These are phyloP conservation scores for Oreohelix idahoensis DNA, from an alignment of 1,140 invertebrate species.

Conservation along the genomic window DNA sequence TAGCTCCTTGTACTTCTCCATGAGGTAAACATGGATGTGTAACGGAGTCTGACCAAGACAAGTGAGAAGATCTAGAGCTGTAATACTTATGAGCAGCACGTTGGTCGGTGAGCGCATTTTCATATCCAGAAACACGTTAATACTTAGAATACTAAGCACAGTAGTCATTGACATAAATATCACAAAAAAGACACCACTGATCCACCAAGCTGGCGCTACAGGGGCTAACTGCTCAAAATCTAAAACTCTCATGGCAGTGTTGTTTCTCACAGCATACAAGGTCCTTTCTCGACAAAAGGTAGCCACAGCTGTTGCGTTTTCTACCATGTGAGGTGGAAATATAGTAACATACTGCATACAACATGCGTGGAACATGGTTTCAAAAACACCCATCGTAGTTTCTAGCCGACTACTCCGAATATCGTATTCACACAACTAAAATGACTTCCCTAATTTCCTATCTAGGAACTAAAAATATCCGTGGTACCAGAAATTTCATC, in stretches of 20 bases:
- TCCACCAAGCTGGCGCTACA: constrained; percentile 7
- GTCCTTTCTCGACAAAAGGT: neutral
- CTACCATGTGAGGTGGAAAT: neutral
- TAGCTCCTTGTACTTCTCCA: neutral
- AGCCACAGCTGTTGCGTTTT: neutral
- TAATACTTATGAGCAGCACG: neutral
- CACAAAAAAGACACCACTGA: neutral
- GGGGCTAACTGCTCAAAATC: constrained; percentile 17
- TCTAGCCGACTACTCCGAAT: neutral
- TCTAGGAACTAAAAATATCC: too few relatives aligned
- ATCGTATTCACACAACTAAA: neutral
- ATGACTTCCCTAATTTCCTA: too few relatives aligned
- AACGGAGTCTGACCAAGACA: neutral
- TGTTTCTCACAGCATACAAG: neutral
- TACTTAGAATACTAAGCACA: neutral
- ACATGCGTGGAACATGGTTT: neutral
- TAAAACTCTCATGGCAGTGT: neutral
- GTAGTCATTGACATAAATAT: neutral
- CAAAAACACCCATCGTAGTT: neutral
- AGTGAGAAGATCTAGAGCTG: constrained; percentile 21
- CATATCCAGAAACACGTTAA: neutral
- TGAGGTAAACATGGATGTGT: constrained; percentile 4
- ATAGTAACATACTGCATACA: neutral
- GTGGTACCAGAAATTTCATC: too few relatives aligned
- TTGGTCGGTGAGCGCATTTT: constrained; percentile 15